These are phyloP conservation scores for Acridotheres tristis DNA, from an alignment of 2,797 vertebrate genomes.

Conservation along the genomic window DNA sequence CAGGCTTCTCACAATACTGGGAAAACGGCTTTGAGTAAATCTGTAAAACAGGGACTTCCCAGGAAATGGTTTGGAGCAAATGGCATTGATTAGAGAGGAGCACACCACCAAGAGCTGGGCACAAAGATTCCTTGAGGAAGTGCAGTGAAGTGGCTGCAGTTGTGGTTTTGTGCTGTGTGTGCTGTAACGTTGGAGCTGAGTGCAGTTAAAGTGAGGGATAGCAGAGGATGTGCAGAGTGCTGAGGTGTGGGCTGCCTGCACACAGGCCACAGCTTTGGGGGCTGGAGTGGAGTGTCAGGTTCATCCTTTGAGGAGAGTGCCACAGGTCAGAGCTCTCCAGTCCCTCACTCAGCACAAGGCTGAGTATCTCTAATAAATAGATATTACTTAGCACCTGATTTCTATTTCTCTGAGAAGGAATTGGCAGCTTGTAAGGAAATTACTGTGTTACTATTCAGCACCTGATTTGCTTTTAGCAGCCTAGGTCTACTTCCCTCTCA, in stretches of 20 bases:
- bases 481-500: background rate
- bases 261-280: background rate
- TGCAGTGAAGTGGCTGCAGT: background rate
- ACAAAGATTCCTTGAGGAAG: background rate
- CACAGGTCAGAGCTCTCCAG: background rate
- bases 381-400: background rate
- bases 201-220: background rate
- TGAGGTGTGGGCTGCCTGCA: background rate
- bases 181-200: background rate
- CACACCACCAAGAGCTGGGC: background rate
- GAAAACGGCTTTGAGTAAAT: background rate
- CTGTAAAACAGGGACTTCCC: background rate
- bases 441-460: background rate
- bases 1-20: background rate
- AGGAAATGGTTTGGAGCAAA: background rate
- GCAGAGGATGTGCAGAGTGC: background rate
- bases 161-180: background rate
- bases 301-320: background rate
- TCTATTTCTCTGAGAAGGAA: background rate
- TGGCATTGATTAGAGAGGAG: background rate
- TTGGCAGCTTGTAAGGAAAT: background rate
- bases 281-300: rapidly evolving
- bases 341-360: background rate
- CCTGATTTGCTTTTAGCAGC: background rate
- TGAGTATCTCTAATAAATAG: background rate